Conservation (phyloP, 1,140 invertebrate species). For the Drosophila serrata region DNA sequence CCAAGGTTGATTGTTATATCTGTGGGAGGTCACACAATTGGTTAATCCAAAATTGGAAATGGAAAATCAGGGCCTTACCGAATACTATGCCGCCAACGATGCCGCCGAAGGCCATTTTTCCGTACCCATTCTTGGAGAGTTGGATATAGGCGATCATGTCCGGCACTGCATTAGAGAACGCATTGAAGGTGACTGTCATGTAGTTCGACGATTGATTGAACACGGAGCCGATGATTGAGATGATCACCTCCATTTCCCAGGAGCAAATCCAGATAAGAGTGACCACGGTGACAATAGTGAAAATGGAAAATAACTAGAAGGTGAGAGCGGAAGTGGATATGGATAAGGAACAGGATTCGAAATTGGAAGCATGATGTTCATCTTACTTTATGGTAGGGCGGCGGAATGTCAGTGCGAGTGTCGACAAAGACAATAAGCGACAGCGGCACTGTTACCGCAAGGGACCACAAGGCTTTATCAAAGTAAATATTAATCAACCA, state of each 20-base stretch:
- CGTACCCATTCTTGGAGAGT: constrained; percentile 61
- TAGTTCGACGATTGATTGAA: constrained; percentile 29
- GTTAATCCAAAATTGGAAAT: neutral
- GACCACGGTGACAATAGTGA: constrained; percentile 2
- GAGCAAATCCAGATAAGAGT: constrained; percentile 33
- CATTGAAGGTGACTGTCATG: constrained; percentile 44
- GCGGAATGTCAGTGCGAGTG: constrained; percentile 61
- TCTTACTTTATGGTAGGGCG: constrained; percentile 53
- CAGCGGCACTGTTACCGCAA: constrained; percentile 48
- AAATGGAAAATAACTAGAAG: neutral
- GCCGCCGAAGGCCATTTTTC: constrained; percentile 62
- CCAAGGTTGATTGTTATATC: constrained; percentile 34
- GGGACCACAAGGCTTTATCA: too few species aligned
- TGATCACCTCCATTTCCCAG: constrained; percentile 55
- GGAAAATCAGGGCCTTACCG: constrained; percentile 26
- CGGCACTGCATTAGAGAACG: constrained; percentile 25
- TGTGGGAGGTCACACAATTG: constrained; percentile 6
- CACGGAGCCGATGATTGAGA: constrained; percentile 40
- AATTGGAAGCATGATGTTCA: too few species aligned
- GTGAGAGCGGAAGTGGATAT: too few species aligned
- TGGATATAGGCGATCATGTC: constrained; percentile 42
- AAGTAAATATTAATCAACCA: too few species aligned
- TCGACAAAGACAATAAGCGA: constrained; percentile 21
- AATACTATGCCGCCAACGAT: constrained; percentile 49
- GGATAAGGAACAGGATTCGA: too few species aligned